A percentile compares a stretch with the other conserved stretches of the same genome.
Conservation (phyloP, 2,888 invertebrate genomes). For the Drosophila setosimentum region DNA sequence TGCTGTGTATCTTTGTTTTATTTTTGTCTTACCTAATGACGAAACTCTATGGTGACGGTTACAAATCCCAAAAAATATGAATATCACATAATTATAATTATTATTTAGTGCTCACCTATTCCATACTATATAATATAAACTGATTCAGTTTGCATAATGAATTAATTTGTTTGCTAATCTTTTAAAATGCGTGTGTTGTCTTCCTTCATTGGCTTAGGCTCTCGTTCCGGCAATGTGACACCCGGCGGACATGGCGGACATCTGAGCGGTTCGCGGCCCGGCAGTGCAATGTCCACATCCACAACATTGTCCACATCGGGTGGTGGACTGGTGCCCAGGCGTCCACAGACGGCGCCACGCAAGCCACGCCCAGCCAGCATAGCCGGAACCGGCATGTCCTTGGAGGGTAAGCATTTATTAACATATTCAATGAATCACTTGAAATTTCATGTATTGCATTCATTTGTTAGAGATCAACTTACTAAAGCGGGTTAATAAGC, state of each 20-base stretch:
- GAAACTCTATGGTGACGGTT: slow-evolving; percentile 68
- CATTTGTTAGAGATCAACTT: slow-evolving; percentile 80
- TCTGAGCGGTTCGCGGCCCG: slow-evolving; percentile 91
- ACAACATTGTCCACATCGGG: slow-evolving; percentile 87
- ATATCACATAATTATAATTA: slow-evolving; percentile 18
- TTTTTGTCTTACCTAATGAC: slow-evolving; percentile 39
- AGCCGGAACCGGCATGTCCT: slow-evolving; percentile 92
- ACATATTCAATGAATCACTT: background rate
- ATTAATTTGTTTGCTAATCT: slow-evolving; percentile 22
- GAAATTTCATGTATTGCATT: background rate
- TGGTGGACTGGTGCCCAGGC: slow-evolving; percentile 87
- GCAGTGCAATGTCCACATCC: slow-evolving; percentile 93
- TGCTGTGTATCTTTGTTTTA: slow-evolving; percentile 26
- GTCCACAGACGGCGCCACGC: slow-evolving; percentile 87
- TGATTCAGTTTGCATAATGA: slow-evolving; percentile 1
- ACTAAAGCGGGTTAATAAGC: slow-evolving; percentile 85
- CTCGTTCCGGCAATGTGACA: slow-evolving; percentile 91
- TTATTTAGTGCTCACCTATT: slow-evolving; percentile 58
- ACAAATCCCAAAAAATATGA: slow-evolving; percentile 45
- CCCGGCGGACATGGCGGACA: slow-evolving; percentile 87
- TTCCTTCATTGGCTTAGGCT: slow-evolving; percentile 85
- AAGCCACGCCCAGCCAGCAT: slow-evolving; percentile 93
- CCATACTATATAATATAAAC: slow-evolving; percentile 16
- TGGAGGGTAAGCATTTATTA: slow-evolving; percentile 76
- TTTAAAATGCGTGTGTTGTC: background rate